These are phyloP conservation scores for Euwallacea similis DNA, from an alignment of 1,140 invertebrate genomes.

Conservation along the genomic window DNA sequence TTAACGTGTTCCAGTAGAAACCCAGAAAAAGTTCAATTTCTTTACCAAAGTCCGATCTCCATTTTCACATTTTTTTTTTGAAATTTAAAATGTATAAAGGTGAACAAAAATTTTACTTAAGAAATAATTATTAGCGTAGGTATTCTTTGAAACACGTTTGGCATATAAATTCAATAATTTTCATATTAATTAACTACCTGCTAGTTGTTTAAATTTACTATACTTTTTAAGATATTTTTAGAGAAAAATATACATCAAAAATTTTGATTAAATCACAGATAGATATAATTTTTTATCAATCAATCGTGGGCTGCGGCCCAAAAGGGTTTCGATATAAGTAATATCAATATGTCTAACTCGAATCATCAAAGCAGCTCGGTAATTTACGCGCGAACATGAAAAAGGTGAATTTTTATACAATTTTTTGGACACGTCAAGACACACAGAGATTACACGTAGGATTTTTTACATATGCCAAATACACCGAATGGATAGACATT, in stretches of 20 bases:
- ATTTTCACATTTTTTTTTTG: too few relatives aligned
- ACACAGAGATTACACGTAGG: slow-evolving; percentile 55
- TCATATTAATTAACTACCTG: slow-evolving; percentile 52
- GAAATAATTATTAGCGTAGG: too few relatives aligned
- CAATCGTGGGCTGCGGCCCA: slow-evolving; percentile 49
- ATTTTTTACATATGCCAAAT: slow-evolving; percentile 53
- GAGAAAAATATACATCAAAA: slow-evolving; percentile 60
- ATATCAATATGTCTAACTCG: slow-evolving; percentile 40
- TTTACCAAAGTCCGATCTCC: too few relatives aligned
- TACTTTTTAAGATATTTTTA: slow-evolving; percentile 57
- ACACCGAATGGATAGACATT: slow-evolving; percentile 50
- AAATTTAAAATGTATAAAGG: too few relatives aligned
- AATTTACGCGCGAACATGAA: slow-evolving; percentile 45
- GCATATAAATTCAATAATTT: slow-evolving; percentile 39
- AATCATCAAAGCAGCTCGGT: slow-evolving; percentile 53
- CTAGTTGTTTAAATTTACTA: slow-evolving; percentile 54
- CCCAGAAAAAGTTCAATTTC: too few relatives aligned
- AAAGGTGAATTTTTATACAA: slow-evolving; percentile 47
- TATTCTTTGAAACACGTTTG: slow-evolving; percentile 14
- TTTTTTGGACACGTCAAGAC: slow-evolving; percentile 53
- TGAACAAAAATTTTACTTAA: too few relatives aligned
- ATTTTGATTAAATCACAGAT: slow-evolving; percentile 61
- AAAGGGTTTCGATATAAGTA: slow-evolving; percentile 48
- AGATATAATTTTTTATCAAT: slow-evolving; percentile 56
- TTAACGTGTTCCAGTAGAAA: slow-evolving; percentile 5